Conservation (phyloP, 2,797 vertebrate species). For the Molossus alvarezi region DNA sequence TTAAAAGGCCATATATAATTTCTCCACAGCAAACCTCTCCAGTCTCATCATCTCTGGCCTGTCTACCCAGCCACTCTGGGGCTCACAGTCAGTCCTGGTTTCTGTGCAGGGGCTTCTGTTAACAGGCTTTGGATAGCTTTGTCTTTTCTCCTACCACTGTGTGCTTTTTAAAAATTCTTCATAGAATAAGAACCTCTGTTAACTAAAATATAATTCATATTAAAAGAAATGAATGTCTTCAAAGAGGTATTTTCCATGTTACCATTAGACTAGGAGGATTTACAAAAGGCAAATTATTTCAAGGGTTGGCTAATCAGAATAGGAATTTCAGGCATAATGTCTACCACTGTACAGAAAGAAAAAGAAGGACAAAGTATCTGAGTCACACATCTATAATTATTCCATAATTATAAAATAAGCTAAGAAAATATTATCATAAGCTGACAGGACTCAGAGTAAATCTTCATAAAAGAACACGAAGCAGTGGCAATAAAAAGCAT, state of each 20-base stretch:
- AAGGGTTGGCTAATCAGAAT: conserved; percentile 78
- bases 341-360: background rate
- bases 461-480: conserved; percentile 69
- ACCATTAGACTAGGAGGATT: conserved; percentile 11
- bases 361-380: conserved; percentile 15
- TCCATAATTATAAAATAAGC: conserved; percentile 76
- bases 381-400: conserved; percentile 73
- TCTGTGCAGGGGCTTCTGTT: background rate
- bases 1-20: background rate
- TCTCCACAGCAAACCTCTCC: background rate
- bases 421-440: conserved; percentile 80
- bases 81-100: background rate
- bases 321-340: conserved; percentile 75
- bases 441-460: conserved; percentile 78
- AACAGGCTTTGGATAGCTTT: background rate
- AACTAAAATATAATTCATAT: conserved; percentile 67
- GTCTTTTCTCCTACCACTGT: background rate
- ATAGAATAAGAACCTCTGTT: conserved; percentile 16
- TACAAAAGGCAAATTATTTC: conserved; percentile 60
- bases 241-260: conserved; percentile 32
- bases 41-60: background rate
- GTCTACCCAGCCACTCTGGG: background rate
- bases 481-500: background rate
- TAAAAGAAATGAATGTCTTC: conserved; percentile 38
- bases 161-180: conserved; percentile 34